Evolutionary conservation across 2,113 vertebrate genomes (phyloP).

Genomic region (Chaetura pelagica): DNA sequence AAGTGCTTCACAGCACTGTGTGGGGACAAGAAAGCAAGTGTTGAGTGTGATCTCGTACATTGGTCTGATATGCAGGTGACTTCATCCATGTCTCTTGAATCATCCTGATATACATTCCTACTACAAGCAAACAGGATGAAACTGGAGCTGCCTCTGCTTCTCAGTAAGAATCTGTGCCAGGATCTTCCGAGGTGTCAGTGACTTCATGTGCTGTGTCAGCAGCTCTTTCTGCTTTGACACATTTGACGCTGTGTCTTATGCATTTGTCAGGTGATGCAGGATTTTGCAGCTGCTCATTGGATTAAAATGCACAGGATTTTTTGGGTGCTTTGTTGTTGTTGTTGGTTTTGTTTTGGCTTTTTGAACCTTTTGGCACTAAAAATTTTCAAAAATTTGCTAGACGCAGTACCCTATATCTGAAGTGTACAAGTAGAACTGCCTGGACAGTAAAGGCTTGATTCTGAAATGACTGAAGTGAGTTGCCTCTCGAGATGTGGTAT

Average conservation of each 20-base stretch:
- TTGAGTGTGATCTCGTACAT: not conserved
- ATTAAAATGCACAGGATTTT: not conserved
- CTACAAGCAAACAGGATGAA: not conserved
- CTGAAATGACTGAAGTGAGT: not conserved
- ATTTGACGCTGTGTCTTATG: not conserved
- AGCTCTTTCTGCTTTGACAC: not conserved
- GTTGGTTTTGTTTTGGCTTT: not conserved
- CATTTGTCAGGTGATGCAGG: not conserved
- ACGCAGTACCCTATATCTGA: not conserved
- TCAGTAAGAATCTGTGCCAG: not conserved
- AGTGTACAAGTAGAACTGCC: not conserved
- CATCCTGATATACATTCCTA: not conserved
- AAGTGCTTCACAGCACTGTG: not conserved
- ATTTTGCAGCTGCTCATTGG: not conserved
- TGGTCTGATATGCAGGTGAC: not conserved
- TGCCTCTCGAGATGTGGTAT: not conserved
- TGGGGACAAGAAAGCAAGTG: not conserved
- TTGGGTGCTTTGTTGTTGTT: not conserved
- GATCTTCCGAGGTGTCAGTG: not conserved
- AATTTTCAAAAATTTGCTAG: not conserved
- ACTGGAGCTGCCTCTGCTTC: not conserved
- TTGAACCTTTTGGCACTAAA: not conserved
- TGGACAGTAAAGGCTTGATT: not conserved
- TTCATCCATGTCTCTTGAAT: not conserved
- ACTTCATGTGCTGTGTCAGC: not conserved